These are phyloP conservation scores for Gryllus bimaculatus DNA, from an alignment of 1,140 invertebrate species.

Conservation along the genomic window DNA sequence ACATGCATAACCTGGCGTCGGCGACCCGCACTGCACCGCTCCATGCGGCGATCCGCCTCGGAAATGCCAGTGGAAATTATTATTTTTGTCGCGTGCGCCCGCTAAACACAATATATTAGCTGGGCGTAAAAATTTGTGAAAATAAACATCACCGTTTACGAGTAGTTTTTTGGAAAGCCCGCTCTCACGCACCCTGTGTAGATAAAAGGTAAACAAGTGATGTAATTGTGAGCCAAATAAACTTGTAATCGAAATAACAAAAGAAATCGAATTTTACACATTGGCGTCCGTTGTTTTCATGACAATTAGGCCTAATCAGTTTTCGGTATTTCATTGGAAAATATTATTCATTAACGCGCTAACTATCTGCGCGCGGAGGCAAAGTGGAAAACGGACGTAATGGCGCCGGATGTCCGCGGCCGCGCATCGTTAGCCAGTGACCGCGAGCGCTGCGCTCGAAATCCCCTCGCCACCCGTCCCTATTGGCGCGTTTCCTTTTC, in stretches of 20 bases:
- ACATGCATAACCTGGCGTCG: too few relatives aligned
- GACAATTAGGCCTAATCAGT: background rate
- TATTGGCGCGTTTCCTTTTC: too few relatives aligned
- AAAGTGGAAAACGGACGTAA: background rate
- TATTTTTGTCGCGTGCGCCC: background rate
- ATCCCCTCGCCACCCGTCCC: too few relatives aligned
- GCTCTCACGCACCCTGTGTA: background rate
- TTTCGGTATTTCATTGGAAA: background rate
- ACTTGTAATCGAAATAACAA: slow-evolving; percentile 1
- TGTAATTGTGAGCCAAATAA: background rate
- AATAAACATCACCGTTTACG: background rate
- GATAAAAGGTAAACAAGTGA: background rate
- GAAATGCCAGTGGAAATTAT: background rate
- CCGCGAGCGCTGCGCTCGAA: too few relatives aligned
- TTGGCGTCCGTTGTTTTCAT: background rate
- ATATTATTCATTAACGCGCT: background rate
- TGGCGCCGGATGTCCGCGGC: background rate
- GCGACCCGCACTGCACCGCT: background rate
- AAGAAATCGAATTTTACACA: slow-evolving; percentile 2
- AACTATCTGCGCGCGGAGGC: background rate
- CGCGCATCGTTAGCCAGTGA: too few relatives aligned
- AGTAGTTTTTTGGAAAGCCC: background rate
- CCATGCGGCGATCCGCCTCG: background rate
- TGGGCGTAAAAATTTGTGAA: background rate
- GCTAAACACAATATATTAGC: background rate